Evolutionary conservation across 2,113 vertebrate species (phyloP).

Genomic region (Eubucco bourcierii): DNA sequence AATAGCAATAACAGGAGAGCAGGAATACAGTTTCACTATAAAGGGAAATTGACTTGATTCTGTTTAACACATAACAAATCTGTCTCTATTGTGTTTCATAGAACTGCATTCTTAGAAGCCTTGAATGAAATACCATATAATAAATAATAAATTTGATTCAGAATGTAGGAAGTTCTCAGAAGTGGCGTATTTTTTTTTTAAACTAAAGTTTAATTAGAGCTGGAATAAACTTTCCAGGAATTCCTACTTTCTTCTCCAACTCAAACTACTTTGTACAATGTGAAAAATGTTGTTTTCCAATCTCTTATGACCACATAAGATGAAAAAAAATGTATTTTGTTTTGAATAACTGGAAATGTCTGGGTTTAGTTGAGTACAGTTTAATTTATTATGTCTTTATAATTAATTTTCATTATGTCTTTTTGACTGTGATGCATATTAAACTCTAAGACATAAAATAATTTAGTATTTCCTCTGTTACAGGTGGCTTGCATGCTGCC

Average conservation of each 20-base stretch:
- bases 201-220: neutral
- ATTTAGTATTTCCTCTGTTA: conserved; percentile 55
- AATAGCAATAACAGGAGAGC: conserved; percentile 14
- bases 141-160: neutral
- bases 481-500: conserved; percentile 99
- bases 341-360: neutral
- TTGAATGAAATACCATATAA: neutral
- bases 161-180: neutral
- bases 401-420: neutral
- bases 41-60: neutral
- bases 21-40: neutral
- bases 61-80: conserved; percentile 18
- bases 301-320: neutral
- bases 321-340: neutral
- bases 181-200: neutral
- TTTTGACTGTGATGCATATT: neutral
- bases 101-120: conserved; percentile 24
- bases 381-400: no score
- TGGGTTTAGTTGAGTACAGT: neutral
- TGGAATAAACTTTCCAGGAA: neutral
- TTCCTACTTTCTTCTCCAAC: neutral
- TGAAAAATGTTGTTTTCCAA: neutral
- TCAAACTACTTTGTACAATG: neutral
- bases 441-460: conserved; percentile 2
- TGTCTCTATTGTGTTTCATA: neutral